Evolutionary conservation across 2,888 invertebrate genomes (phyloP).

Genomic region (Empis stercorea): DNA sequence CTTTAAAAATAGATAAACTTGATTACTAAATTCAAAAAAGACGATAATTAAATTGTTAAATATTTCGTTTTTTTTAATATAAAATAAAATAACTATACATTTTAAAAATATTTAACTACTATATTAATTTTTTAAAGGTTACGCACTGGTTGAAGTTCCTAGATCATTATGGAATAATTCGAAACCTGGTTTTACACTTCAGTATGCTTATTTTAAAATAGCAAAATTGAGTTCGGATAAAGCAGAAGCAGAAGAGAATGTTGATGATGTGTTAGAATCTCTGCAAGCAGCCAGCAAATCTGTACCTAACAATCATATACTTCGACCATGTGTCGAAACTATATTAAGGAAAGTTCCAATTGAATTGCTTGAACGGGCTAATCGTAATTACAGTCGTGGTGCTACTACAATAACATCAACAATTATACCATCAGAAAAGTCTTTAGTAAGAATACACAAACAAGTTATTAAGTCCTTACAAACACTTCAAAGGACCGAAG

Average conservation of each 20-base stretch:
- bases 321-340: conserved; percentile 71
- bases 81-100: too few species aligned
- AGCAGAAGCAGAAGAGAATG: conserved; percentile 91
- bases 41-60: too few species aligned
- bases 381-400: conserved; percentile 41
- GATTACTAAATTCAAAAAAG: too few species aligned
- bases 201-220: conserved; percentile 82
- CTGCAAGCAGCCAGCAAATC: conserved; percentile 68
- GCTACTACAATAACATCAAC: conserved; percentile 40
- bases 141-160: conserved; percentile 92
- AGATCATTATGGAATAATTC: conserved; percentile 84
- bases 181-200: conserved; percentile 69
- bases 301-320: conserved; percentile 59
- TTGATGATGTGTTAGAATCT: conserved; percentile 90
- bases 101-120: neutral
- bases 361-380: conserved; percentile 62
- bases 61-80: too few species aligned
- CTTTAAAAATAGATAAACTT: too few species aligned
- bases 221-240: conserved; percentile 90
- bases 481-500: conserved; percentile 84
- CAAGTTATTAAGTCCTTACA: conserved; percentile 86
- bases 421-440: conserved; percentile 65
- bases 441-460: conserved; percentile 78
- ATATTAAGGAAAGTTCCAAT: conserved; percentile 79
- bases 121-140: conserved; percentile 38